Evolutionary conservation across 2,113 vertebrate species (phyloP), one percentile per base, ranked within the genome.

Genomic region (Cyanoramphus novaezelandiae): DNA sequence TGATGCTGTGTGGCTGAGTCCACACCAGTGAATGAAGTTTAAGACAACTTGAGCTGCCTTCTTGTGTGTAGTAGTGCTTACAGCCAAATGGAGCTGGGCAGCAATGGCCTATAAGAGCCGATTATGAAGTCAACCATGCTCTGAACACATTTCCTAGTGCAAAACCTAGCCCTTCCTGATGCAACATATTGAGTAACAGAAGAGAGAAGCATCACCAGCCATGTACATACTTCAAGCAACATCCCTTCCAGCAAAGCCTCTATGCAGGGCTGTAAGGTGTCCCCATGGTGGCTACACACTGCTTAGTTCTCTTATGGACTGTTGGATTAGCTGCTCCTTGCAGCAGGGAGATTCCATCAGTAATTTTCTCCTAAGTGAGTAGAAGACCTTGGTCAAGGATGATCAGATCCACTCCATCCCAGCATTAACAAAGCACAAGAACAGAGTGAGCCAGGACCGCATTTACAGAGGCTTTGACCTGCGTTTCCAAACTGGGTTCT

Each of bases 271-370:
- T 91, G 16, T 7, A 31, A 44, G 8, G 16, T 52, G 21, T 50
- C 70, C 11, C 19, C 46, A 19, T 6, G 35, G 23, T 21, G 72
- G 9, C 24, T 39, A 24, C 35, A 17, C 0, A 1, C 17, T 21
- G 8, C 53, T 55, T 8, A 23, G 20, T 18, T 62, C 59, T 47
- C 35, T 50, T n/a, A 27, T 0, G 6, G 18, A 46, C 44, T 47
- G 5, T 3, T 35, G 71, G 41, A 76, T 43, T 19, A 53, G 63
- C 52, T 68, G 68, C 20, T 63, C 6, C 6, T 39, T 55, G 41
- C 13, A 62, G 59, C 37, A 47, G 13, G 13, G 64, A 67, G 44
- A 65, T 44, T 86, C 64, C 31, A 37, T 53, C 39, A 74, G 21
- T 3, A 15, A 6, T 37, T 64, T 59, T 46, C 52, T 60, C 71